These are phyloP conservation scores for Panopea generosa DNA, from an alignment of 2,888 invertebrate species.

Conservation along the genomic window DNA sequence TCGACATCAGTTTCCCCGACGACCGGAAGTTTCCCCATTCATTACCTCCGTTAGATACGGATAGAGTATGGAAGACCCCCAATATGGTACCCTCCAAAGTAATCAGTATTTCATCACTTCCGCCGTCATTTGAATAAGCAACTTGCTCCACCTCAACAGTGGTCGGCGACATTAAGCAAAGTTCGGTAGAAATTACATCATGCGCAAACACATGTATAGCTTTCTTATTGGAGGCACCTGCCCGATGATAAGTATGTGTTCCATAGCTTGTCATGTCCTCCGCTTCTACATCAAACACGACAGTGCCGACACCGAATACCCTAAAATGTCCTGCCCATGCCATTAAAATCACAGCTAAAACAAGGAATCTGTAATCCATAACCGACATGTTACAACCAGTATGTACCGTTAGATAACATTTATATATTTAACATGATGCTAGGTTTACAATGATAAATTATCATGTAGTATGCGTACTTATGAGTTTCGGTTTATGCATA, in stretches of 20 bases:
- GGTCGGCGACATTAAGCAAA: constrained; percentile 61
- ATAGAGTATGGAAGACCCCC: constrained; percentile 33
- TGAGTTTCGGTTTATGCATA: too few relatives aligned
- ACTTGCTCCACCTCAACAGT: constrained; percentile 45
- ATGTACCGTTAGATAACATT: too few relatives aligned
- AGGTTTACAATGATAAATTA: too few relatives aligned
- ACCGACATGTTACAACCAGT: too few relatives aligned
- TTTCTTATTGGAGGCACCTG: constrained; percentile 39
- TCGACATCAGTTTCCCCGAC: constrained; percentile 1
- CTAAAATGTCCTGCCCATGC: too few relatives aligned
- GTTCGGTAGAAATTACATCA: constrained; percentile 39
- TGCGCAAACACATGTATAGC: constrained; percentile 54
- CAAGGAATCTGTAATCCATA: too few relatives aligned
- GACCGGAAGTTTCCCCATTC: constrained; percentile 57
- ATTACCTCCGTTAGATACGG: constrained; percentile 30
- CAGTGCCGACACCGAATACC: too few relatives aligned
- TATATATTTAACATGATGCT: too few relatives aligned
- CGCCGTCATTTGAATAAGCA: constrained; percentile 67
- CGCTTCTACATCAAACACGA: constrained; percentile 29
- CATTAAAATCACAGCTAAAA: too few relatives aligned
- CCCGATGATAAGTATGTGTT: constrained; percentile 16
- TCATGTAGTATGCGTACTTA: too few relatives aligned
- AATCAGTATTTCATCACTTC: constrained; percentile 45
- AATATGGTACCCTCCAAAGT: constrained; percentile 50
- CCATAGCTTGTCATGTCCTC: constrained; percentile 38